phyloP scores from a whole-genome alignment of 2,113 vertebrate species.

The Podarcis cretensis region DNA sequence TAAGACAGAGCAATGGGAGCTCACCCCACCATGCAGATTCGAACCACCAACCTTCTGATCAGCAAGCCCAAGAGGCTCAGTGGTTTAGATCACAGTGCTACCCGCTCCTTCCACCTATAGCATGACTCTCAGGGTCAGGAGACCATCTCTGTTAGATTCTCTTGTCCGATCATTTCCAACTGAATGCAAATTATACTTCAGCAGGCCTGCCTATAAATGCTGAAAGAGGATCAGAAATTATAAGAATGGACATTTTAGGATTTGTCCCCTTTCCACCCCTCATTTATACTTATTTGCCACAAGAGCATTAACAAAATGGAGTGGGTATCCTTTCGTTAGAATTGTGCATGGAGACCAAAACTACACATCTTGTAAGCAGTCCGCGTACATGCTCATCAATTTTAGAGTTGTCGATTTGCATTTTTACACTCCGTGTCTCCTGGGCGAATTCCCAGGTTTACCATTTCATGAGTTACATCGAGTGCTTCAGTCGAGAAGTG shows the following conservation, averaged over 20 bases:
- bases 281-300: background rate
- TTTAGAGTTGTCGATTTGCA: slow-evolving; percentile 38
- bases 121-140: background rate
- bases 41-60: too few relatives aligned
- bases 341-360: background rate
- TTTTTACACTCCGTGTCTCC: background rate
- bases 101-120: too few relatives aligned
- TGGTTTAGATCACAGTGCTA: too few relatives aligned
- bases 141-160: background rate
- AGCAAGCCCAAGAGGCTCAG: too few relatives aligned
- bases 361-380: background rate
- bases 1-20: too few relatives aligned
- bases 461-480: slow-evolving; percentile 39
- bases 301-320: background rate
- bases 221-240: background rate
- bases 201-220: background rate
- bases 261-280: background rate
- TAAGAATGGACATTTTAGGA: background rate
- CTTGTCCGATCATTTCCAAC: background rate
- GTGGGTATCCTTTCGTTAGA: background rate
- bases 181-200: background rate
- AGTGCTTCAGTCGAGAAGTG: background rate
- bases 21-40: too few relatives aligned
- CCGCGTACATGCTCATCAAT: slow-evolving; percentile 30
- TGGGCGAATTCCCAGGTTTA: slow-evolving; percentile 41